phyloP scores from a whole-genome alignment of 2,113 vertebrate genomes.

The Galbula dea region DNA sequence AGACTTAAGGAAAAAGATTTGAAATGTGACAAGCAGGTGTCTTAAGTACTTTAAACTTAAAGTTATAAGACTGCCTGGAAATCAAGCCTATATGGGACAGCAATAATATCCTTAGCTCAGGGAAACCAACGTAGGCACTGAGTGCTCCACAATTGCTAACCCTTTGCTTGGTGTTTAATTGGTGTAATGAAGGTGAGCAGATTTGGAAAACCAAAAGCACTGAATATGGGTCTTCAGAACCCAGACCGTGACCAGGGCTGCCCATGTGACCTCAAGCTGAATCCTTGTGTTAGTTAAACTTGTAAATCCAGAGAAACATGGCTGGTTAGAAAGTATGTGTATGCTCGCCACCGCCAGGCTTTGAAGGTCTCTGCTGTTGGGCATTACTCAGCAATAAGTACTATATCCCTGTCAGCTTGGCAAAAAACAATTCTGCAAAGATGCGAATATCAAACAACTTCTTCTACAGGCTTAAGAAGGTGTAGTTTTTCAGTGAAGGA shows the following conservation, averaged over 20 bases:
- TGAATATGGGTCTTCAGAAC: background rate
- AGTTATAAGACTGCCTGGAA: background rate
- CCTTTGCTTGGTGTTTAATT: background rate
- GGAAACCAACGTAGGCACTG: background rate
- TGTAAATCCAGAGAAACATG: background rate
- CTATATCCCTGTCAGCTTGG: background rate
- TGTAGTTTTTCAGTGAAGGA: background rate
- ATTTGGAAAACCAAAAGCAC: background rate
- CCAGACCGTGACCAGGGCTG: fast-evolving
- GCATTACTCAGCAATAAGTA: background rate
- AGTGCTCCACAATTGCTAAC: background rate
- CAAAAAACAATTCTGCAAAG: background rate
- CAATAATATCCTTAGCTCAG: background rate
- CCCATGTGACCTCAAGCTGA: background rate
- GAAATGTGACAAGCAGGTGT: background rate
- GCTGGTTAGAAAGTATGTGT: background rate
- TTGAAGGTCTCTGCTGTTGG: background rate
- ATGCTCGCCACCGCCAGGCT: background rate
- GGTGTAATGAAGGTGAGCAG: background rate
- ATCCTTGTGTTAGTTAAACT: background rate
- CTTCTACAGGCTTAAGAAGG: background rate
- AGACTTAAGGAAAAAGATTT: background rate
- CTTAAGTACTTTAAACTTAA: background rate
- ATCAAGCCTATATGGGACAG: background rate
- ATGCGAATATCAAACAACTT: background rate